Conservation (phyloP, 2,113 vertebrate species). For the Brachyistius frenatus region DNA sequence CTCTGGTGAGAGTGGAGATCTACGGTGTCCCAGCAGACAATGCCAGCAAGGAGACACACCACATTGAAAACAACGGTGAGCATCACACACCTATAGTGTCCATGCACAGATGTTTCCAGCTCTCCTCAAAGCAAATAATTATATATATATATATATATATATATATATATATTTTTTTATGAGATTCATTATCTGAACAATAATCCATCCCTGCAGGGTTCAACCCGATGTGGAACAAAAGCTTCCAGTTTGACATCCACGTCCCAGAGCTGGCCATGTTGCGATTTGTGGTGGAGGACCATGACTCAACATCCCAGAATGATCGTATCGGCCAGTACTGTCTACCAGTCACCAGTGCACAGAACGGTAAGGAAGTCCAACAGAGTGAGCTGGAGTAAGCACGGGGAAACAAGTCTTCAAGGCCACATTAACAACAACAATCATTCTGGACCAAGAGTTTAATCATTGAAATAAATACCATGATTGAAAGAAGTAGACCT, state of each 20-base stretch:
- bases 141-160: no score
- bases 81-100: neutral
- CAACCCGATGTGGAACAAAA: constrained; percentile 91
- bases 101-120: neutral
- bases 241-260: constrained; percentile 85
- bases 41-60: constrained; percentile 84
- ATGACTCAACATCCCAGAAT: constrained; percentile 88
- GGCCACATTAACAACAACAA: no score
- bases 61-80: constrained; percentile 93
- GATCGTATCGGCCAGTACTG: constrained; percentile 93
- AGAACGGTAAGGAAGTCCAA: constrained; percentile 85
- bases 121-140: neutral
- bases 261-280: constrained; percentile 91
- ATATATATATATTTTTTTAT: no score
- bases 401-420: no score
- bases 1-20: constrained; percentile 91
- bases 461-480: no score
- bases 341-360: constrained; percentile 89
- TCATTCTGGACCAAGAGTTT: no score
- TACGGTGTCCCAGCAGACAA: constrained; percentile 86
- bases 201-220: constrained; percentile 85
- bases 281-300: constrained; percentile 93
- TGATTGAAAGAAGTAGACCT: no score
- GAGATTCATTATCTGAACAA: neutral
- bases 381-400: no score